These are phyloP conservation scores for Amphipyra tragopoginis DNA, from an alignment of 2,888 invertebrate species.

Conservation along the genomic window DNA sequence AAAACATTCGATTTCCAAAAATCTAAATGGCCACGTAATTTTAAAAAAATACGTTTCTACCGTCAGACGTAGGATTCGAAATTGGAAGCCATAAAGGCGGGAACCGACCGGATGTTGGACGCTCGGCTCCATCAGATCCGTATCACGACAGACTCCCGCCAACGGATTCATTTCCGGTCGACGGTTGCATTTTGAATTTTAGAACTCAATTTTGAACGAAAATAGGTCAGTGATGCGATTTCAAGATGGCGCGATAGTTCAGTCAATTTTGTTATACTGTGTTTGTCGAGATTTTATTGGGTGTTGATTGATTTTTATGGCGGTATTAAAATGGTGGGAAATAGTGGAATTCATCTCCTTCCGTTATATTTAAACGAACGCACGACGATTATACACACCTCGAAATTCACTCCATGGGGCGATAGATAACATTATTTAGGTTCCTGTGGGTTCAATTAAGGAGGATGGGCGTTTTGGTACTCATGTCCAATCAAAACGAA, in stretches of 20 bases:
- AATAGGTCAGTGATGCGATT: constrained; percentile 73
- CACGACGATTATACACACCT: no score
- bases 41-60: constrained; percentile 55
- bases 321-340: not conserved
- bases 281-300: constrained; percentile 11
- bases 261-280: constrained; percentile 37
- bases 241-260: constrained; percentile 61
- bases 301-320: constrained; percentile 1
- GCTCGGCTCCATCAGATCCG: constrained; percentile 86
- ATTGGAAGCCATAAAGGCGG: constrained; percentile 87
- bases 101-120: constrained; percentile 85
- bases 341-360: no score
- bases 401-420: not conserved
- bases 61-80: constrained; percentile 73
- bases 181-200: constrained; percentile 86
- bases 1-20: constrained; percentile 27
- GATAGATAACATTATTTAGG: no score
- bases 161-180: constrained; percentile 87
- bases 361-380: no score
- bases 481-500: no score
- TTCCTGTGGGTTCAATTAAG: no score
- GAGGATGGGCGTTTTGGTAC: no score
- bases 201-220: constrained; percentile 75
- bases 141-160: constrained; percentile 85
- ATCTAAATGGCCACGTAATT: constrained; percentile 41